phyloP scores from a whole-genome alignment of 2,113 vertebrate species.

The Hypomesus transpacificus region DNA sequence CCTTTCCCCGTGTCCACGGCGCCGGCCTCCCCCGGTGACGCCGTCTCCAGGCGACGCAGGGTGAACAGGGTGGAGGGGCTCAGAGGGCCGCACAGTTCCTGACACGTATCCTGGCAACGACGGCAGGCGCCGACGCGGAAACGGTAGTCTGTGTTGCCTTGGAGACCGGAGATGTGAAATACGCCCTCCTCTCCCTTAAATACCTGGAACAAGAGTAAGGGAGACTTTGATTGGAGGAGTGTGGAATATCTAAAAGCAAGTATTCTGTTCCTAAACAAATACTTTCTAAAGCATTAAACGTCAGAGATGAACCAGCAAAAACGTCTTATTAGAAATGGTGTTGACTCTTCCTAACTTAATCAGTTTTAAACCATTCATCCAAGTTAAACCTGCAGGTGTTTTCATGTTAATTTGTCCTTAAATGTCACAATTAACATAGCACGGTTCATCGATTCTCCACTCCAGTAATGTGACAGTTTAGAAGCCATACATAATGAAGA shows the following conservation, averaged over 20 bases:
- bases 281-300: no score
- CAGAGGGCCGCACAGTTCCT: slow-evolving; percentile 93
- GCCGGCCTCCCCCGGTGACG: slow-evolving; percentile 71
- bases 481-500: no score
- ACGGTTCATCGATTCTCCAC: no score
- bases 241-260: not conserved
- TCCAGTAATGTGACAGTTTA: no score
- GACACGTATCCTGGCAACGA: slow-evolving; percentile 84
- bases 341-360: not conserved
- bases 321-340: no score
- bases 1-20: slow-evolving; percentile 66
- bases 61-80: slow-evolving; percentile 89
- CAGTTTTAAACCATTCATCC: no score
- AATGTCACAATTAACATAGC: no score
- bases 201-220: slow-evolving; percentile 70
- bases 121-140: slow-evolving; percentile 94
- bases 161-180: slow-evolving; percentile 92
- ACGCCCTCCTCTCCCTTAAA: slow-evolving; percentile 92
- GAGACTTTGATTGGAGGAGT: not conserved
- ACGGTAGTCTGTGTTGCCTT: slow-evolving; percentile 93
- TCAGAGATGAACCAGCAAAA: no score
- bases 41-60: slow-evolving; percentile 75
- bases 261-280: not conserved
- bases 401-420: no score
- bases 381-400: no score